A percentile compares a stretch with the other conserved stretches of the same genome.
Evolutionary conservation across 2,113 vertebrate species (phyloP).

Genomic region (Poeciliopsis occidentalis): DNA sequence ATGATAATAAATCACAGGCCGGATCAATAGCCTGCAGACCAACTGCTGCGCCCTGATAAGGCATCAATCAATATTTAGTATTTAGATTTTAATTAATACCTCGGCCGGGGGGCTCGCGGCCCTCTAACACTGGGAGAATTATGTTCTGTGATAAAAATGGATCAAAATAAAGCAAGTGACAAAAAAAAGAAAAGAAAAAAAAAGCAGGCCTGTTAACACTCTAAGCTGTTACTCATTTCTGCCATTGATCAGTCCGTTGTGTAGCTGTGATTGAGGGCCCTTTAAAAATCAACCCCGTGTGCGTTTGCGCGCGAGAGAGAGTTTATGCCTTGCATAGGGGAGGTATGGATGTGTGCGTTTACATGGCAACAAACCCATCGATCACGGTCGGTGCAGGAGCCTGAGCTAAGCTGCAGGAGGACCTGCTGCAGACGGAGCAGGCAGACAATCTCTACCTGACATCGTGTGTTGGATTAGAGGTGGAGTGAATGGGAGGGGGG

Average conservation of each 20-base stretch:
- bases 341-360: constrained; percentile 49
- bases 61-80: constrained; percentile 99
- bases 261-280: constrained; percentile 87
- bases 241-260: constrained; percentile 89
- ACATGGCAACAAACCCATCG: constrained; percentile 54
- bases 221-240: constrained; percentile 91
- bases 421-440: constrained; percentile 39
- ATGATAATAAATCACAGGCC: constrained; percentile 99
- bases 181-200: constrained; percentile 28
- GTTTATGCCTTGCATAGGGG: constrained; percentile 53
- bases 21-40: constrained; percentile 94
- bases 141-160: constrained; percentile 94
- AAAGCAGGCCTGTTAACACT: constrained; percentile 79
- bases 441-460: constrained; percentile 20
- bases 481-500: too few relatives aligned
- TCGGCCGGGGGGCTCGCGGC: constrained; percentile 76
- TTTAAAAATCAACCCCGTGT: constrained; percentile 80
- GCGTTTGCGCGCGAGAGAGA: constrained; percentile 53
- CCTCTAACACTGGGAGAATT: constrained; percentile 92
- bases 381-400: constrained; percentile 44
- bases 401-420: constrained; percentile 37
- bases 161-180: constrained; percentile 65
- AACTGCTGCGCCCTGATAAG: constrained; percentile 98
- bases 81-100: constrained; percentile 99
- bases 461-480: constrained; percentile 17